Evolutionary conservation across 2,797 vertebrate species (phyloP), one percentile per base, ranked within the genome.

Genomic region (Macroramphosus scolopax): DNA sequence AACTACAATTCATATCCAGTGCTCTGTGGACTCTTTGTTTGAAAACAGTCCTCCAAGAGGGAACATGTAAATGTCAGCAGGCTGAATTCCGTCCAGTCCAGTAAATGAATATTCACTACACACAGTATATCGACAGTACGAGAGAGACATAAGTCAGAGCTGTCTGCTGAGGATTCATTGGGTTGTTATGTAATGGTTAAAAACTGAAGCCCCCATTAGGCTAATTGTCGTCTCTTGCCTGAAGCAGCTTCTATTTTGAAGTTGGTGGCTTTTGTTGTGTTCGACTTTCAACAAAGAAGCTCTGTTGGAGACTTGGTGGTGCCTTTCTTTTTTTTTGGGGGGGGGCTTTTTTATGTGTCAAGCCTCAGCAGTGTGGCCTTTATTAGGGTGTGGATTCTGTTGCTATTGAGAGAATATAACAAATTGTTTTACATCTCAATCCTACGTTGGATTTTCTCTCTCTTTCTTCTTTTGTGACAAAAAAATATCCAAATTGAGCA

Each of bases 181-280:
- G 28, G 39, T 38, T 61, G 39, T 52, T 59, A 56, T 17, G 46
- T 24, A 63, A 67, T 55, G 51, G 34, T 63, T 74, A 6, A 48
- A 56, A 5, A 28, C 62, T 47, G 26, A 67, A 65, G 68, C 64
- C 32, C 32, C 60, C 64, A 77, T 80, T 63, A 72, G 51, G 61
- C 45, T 78, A 75, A 63, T 69, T 80, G 61, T 46, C 12, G 53
- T 50, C 12, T 63, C 49, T 57, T 3, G 40, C 54, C 56, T 47
- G 48, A 51, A 65, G 70, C 71, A 32, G 43, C 17, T 37, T 69
- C 65, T 56, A 28, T 55, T 64, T 63, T 6, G 1, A 44, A 40
- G 24, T 32, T 44, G 44, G 10, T 59, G 14, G 24, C 47, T 68
- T 59, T 24, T 30, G 31, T 35, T n/a, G n/a, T n/a, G n/a, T n/a